These are phyloP conservation scores for Ptilonorhynchus violaceus DNA, from an alignment of 2,113 vertebrate genomes.

Conservation along the genomic window DNA sequence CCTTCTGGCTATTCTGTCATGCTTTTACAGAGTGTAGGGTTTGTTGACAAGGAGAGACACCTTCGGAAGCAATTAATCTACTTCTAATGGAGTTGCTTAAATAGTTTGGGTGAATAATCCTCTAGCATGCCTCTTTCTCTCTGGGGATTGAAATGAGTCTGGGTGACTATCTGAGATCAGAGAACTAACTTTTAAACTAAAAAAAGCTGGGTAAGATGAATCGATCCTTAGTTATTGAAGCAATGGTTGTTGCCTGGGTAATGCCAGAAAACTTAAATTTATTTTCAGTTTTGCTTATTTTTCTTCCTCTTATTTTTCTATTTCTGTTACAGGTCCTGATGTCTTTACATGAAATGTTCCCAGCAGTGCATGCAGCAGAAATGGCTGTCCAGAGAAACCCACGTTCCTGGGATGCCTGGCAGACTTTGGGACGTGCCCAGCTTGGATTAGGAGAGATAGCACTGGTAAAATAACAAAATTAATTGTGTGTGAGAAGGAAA, in stretches of 20 bases:
- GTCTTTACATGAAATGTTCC: constrained; percentile 90
- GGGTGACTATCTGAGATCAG: background rate
- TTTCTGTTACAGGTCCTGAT: constrained; percentile 81
- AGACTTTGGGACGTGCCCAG: constrained; percentile 92
- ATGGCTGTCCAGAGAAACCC: constrained; percentile 87
- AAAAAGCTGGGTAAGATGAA: background rate
- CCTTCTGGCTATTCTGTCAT: background rate
- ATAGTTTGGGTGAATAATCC: background rate
- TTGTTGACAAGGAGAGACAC: background rate
- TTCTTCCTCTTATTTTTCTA: background rate
- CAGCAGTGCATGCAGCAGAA: constrained; percentile 91
- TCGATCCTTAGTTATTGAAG: background rate
- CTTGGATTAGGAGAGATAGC: constrained; percentile 92
- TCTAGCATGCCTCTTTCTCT: background rate
- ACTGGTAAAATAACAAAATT: constrained; percentile 74
- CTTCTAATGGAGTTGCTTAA: background rate
- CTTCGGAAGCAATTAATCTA: background rate
- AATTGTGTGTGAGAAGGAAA: background rate
- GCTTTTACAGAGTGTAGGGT: background rate
- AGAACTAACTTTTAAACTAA: background rate
- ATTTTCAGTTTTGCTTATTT: background rate
- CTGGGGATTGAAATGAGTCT: background rate
- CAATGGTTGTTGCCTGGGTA: background rate
- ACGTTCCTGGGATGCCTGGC: constrained; percentile 92
- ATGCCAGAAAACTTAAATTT: background rate